phyloP scores from a whole-genome alignment of 2,113 vertebrate genomes.

The Plectropomus leopardus region DNA sequence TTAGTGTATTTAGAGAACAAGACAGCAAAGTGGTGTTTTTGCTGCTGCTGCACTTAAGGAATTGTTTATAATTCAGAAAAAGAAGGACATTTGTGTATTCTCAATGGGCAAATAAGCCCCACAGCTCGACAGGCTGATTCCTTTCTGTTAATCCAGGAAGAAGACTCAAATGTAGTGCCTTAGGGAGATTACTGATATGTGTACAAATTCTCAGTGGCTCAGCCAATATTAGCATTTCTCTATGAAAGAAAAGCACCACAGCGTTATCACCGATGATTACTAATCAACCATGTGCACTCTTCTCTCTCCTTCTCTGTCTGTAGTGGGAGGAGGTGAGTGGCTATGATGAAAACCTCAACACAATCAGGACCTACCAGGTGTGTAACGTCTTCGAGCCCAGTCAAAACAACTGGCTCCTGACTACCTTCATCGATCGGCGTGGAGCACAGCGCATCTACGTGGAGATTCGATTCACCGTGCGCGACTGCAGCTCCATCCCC shows the following conservation, averaged over 20 bases:
- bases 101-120: slow-evolving; percentile 50
- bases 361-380: slow-evolving; percentile 98
- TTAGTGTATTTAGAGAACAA: slow-evolving; percentile 49
- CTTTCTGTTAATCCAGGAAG: slow-evolving; percentile 58
- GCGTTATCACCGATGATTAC: slow-evolving; percentile 31
- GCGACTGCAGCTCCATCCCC: slow-evolving; percentile 98
- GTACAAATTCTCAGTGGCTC: slow-evolving; percentile 46
- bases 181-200: slow-evolving; percentile 62
- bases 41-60: slow-evolving; percentile 38
- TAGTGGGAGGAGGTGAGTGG: slow-evolving; percentile 99
- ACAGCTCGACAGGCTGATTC: slow-evolving; percentile 30
- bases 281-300: slow-evolving; percentile 46
- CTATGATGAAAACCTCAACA: slow-evolving; percentile 99
- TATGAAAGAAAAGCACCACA: slow-evolving; percentile 19
- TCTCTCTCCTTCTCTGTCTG: slow-evolving; percentile 43
- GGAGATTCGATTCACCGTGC: slow-evolving; percentile 98
- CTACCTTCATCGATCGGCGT: slow-evolving; percentile 94
- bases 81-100: slow-evolving; percentile 45
- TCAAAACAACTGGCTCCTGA: slow-evolving; percentile 99
- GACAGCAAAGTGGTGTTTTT: slow-evolving; percentile 43
- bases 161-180: slow-evolving; percentile 37
- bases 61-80: slow-evolving; percentile 42
- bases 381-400: slow-evolving; percentile 98
- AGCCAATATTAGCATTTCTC: slow-evolving; percentile 44
- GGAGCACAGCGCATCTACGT: slow-evolving; percentile 96